Evolutionary conservation across 2,113 vertebrate genomes (phyloP).

Genomic region (Anhinga anhinga): DNA sequence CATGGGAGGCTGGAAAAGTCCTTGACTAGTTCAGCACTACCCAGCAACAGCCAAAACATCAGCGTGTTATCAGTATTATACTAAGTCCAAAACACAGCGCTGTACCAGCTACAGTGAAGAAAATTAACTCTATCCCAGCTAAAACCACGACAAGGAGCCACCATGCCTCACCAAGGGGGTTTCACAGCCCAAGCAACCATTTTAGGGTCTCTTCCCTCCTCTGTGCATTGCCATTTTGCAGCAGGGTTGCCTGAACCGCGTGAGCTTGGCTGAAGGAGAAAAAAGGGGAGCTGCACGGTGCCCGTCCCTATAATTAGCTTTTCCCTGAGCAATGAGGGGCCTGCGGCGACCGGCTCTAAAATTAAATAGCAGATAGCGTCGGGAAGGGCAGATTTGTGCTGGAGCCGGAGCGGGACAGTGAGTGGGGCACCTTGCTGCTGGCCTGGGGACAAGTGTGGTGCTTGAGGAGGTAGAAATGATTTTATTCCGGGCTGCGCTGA

Average conservation of each 20-base stretch:
- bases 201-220: not conserved
- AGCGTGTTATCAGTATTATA: too few species aligned
- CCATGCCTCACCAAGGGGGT: rapidly evolving
- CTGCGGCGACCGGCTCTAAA: not conserved
- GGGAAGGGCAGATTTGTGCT: not conserved
- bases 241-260: rapidly evolving
- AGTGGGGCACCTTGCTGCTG: not conserved
- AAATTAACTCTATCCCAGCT: too few species aligned
- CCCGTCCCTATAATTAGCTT: not conserved
- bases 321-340: not conserved
- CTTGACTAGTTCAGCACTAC: too few species aligned
- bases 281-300: not conserved
- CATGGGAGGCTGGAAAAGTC: too few species aligned
- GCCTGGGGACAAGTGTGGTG: rapidly evolving
- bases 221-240: rapidly evolving
- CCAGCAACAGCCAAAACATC: too few species aligned
- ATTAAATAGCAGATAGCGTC: not conserved
- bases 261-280: not conserved
- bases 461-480: not conserved
- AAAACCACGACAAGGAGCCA: too few species aligned
- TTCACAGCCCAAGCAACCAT: rapidly evolving
- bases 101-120: too few species aligned
- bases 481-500: not conserved
- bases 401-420: rapidly evolving
- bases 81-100: too few species aligned